Conservation (phyloP, 2,797 vertebrate species). For the Sciaenops ocellatus region DNA sequence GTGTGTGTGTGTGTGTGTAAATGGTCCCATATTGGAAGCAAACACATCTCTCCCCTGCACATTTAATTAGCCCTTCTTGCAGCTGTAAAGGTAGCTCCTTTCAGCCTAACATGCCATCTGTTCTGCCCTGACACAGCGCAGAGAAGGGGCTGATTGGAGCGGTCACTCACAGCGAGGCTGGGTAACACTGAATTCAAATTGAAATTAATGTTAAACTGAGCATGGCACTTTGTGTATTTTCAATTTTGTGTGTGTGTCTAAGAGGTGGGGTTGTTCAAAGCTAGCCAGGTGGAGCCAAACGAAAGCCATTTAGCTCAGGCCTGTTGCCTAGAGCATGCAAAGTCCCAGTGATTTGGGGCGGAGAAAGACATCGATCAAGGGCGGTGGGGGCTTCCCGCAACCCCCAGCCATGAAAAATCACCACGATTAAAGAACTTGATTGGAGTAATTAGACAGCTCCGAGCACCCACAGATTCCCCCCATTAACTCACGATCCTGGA, state of each 20-base stretch:
- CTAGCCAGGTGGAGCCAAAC: conserved; percentile 34
- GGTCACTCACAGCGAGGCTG: conserved; percentile 39
- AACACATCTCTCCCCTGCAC: conserved; percentile 43
- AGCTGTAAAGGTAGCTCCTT: conserved; percentile 56
- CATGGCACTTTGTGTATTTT: conserved; percentile 8
- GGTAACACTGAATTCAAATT: conserved; percentile 1
- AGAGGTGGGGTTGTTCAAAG: conserved; percentile 19
- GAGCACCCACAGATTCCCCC: conserved; percentile 61
- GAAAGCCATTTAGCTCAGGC: conserved; percentile 50
- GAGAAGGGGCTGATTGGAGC: conserved; percentile 29
- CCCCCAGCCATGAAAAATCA: conserved; percentile 73
- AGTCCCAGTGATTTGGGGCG: conserved; percentile 32
- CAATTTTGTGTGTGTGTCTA: neutral
- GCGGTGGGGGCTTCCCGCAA: conserved; percentile 35
- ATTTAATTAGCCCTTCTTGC: conserved; percentile 61
- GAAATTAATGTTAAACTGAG: conserved; percentile 32
- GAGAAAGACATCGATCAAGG: conserved; percentile 61
- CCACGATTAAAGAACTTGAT: conserved; percentile 78
- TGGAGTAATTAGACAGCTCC: conserved; percentile 79
- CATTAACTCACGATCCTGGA: conserved; percentile 66
- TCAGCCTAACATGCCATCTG: conserved; percentile 53
- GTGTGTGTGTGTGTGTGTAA: conserved; percentile 23
- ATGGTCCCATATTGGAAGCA: conserved; percentile 47
- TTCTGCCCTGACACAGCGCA: conserved; percentile 24
- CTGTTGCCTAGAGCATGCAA: conserved; percentile 31